Evolutionary conservation across 2,113 vertebrate species (phyloP).

Genomic region (Nestor notabilis): DNA sequence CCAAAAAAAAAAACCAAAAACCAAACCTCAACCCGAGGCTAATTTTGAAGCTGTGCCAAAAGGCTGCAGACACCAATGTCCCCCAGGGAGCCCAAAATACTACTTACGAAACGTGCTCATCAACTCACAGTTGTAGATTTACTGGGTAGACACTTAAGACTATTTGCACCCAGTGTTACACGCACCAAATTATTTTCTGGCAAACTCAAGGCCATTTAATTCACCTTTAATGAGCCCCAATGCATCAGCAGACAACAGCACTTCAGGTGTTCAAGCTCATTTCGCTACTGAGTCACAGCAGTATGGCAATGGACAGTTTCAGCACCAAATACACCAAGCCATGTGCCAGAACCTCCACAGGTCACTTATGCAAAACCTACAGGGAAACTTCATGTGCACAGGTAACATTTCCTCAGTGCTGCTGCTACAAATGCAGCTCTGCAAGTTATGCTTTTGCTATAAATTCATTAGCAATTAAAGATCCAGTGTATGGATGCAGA

Average conservation of each 20-base stretch:
- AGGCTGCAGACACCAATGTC: neutral
- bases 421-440: neutral
- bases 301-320: neutral
- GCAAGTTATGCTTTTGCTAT: neutral
- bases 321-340: neutral
- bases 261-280: neutral
- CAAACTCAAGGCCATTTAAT: neutral
- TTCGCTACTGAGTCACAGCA: neutral
- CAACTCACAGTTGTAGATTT: neutral
- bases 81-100: neutral
- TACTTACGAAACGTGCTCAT: neutral
- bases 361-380: neutral
- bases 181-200: neutral
- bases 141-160: neutral
- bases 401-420: neutral
- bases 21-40: neutral
- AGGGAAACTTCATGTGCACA: rapidly evolving
- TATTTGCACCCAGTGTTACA: neutral
- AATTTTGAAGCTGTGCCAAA: neutral
- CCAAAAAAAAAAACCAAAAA: neutral
- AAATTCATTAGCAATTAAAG: neutral
- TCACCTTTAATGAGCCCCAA: neutral
- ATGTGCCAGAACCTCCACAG: neutral
- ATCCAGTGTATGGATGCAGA: rapidly evolving
- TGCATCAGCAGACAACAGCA: neutral